Base-by-base conservation (phyloP, 1,140 invertebrate species). In the Calosoma granatense region DNA sequence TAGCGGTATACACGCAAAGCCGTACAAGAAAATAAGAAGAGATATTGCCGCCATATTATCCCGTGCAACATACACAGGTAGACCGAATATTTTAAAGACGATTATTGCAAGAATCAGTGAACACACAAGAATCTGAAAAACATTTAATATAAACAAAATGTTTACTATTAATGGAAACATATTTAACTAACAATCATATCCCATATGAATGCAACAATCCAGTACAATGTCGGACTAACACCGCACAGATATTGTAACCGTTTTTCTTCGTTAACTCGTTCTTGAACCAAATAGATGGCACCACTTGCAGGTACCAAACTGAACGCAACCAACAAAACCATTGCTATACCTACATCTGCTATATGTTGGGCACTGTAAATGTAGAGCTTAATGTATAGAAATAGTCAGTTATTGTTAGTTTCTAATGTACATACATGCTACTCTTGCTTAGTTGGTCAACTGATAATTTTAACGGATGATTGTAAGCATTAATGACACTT, bases 401-500 rank as follows among this genome's bases (percentile, higher is more conserved):
- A 43, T 55, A 55, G 22, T 55, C 19, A 22, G 22, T 6, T 54
- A 54, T 36, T 41, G 1, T 22, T 9, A 11, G 52, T 11, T 21
- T 53, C 17, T 55, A 6, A 22, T 9, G 15, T 59, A 75, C 79
- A 78, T 64, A 83, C 77, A 84, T 69, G n/a, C 78, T 81, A 1
- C 76, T 80, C 59, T 78, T 79, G 61, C 80, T 84, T 6, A 84
- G 67, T 61, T 82, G 81, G 54, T 81, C 77, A 23, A 73, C 74
- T 21, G 80, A 83, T 51, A 84, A 74, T 65, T 82, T 83, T 56
- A 84, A 67, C 1, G 82, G 82, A 59, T 84, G 82, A 62, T 81
- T 82, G 57, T 78, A 72, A 0, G 76, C 70, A 1, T 72, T 75
- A 36, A 85, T 73, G 4, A 57, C 55, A 0, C 65, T 66, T 22